Conservation (phyloP, 2,888 invertebrate species). For the Leptopilina drosophilae region DNA sequence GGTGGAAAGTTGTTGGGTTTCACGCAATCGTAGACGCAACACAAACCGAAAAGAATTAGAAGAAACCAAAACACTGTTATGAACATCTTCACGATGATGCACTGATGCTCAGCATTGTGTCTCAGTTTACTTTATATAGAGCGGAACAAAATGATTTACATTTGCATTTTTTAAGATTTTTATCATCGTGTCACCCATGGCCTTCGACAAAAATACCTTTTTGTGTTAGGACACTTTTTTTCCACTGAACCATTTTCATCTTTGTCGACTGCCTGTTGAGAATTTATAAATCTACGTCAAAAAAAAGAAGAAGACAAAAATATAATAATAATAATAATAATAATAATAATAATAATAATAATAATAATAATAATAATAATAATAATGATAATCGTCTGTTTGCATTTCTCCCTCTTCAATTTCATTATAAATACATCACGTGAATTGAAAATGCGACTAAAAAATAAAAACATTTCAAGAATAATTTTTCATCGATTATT, state of each 20-base stretch:
- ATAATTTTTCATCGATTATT: no score
- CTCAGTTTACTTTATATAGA: slow-evolving; percentile 34
- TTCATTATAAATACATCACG: not conserved
- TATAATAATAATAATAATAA: no score
- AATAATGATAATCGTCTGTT: not conserved
- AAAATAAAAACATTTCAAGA: not conserved
- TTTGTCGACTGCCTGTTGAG: not conserved
- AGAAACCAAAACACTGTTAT: slow-evolving; percentile 48
- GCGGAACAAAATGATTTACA: slow-evolving; percentile 48
- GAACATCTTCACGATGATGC: slow-evolving; percentile 55
- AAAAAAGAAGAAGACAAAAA: not conserved
- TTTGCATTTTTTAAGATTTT: slow-evolving; percentile 47
- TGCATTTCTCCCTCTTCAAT: not conserved
- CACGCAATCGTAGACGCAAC: slow-evolving; percentile 61
- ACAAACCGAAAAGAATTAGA: slow-evolving; percentile 50
- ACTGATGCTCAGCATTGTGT: slow-evolving; percentile 42
- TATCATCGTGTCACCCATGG: slow-evolving; percentile 54
- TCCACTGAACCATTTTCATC: not conserved
- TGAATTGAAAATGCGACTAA: not conserved
- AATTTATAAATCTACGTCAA: not conserved
- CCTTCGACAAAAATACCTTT: slow-evolving; percentile 60
- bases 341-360: no score
- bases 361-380: no score
- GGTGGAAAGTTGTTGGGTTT: slow-evolving; percentile 72
- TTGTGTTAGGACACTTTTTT: slow-evolving; percentile 42